A percentile compares a stretch with the other conserved stretches of the same genome.
Evolutionary conservation across 2,888 invertebrate species (phyloP).

Genomic region (Diachrysia chrysitis): DNA sequence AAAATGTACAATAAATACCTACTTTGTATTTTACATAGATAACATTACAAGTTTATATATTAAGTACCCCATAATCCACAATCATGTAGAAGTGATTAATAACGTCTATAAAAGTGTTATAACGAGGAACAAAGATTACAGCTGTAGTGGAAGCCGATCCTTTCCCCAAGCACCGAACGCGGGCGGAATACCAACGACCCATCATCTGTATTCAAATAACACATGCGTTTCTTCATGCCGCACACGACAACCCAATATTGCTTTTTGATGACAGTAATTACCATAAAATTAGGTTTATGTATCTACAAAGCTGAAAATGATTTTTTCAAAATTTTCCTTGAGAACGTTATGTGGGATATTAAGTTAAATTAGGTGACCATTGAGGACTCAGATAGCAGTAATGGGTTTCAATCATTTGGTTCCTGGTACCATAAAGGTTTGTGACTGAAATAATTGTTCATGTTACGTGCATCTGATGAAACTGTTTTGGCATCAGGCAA

Average conservation of each 20-base stretch:
- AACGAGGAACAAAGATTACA: constrained; percentile 53
- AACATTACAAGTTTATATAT: neutral
- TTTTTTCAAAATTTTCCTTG: constrained; percentile 45
- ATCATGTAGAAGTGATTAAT: constrained; percentile 50
- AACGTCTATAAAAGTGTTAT: constrained; percentile 47
- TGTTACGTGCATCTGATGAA: no score
- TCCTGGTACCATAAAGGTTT: constrained; percentile 13
- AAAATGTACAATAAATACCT: no score
- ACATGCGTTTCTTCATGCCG: constrained; percentile 60
- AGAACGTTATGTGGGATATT: constrained; percentile 27
- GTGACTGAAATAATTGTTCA: no score
- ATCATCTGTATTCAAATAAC: constrained; percentile 67
- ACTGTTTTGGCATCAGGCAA: no score
- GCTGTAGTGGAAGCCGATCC: constrained; percentile 53
- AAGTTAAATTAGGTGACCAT: constrained; percentile 5
- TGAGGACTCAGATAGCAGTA: constrained; percentile 40
- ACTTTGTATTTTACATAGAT: neutral
- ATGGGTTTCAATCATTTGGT: constrained; percentile 37
- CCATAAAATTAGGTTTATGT: constrained; percentile 63
- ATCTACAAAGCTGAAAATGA: constrained; percentile 55
- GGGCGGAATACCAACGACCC: constrained; percentile 54
- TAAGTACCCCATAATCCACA: neutral
- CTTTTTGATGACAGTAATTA: constrained; percentile 67
- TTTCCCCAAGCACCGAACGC: constrained; percentile 35
- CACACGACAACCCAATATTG: constrained; percentile 63